Conservation (phyloP, 2,888 invertebrate species). For the Stegana nigrithorax region DNA sequence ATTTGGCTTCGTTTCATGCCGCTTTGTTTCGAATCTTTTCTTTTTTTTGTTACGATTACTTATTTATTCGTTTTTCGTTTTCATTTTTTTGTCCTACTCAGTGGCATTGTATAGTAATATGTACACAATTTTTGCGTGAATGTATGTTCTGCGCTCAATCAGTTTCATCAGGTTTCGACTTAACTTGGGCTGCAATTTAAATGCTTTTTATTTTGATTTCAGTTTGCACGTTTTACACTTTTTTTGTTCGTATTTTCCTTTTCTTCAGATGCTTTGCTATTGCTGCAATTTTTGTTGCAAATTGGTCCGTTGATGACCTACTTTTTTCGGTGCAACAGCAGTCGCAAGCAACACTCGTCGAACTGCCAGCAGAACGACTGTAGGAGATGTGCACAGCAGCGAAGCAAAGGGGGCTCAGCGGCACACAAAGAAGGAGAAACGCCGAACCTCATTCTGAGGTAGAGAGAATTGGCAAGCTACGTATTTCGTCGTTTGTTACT, state of each 20-base stretch:
- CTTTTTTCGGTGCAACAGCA: too few relatives aligned
- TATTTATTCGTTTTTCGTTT: too few relatives aligned
- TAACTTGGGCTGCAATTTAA: slow-evolving; percentile 36
- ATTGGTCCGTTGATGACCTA: slow-evolving; percentile 34
- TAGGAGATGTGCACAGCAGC: not conserved
- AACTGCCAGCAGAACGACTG: not conserved
- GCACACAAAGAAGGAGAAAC: not conserved
- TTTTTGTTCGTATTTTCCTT: slow-evolving; percentile 20
- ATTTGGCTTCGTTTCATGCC: not conserved
- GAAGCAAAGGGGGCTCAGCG: not conserved
- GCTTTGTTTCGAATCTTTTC: slow-evolving; percentile 26
- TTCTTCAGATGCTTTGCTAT: slow-evolving; percentile 29
- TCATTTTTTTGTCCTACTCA: too few relatives aligned
- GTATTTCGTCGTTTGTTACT: too few relatives aligned
- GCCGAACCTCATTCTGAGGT: too few relatives aligned
- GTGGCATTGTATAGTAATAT: too few relatives aligned
- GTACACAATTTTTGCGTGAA: too few relatives aligned
- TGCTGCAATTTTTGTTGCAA: slow-evolving; percentile 27
- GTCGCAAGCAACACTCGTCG: not conserved
- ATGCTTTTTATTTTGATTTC: slow-evolving; percentile 45
- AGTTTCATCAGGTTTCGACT: too few relatives aligned
- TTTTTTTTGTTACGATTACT: too few relatives aligned
- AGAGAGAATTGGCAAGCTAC: too few relatives aligned
- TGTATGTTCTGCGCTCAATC: too few relatives aligned
- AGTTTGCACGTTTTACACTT: slow-evolving; percentile 22